Conservation (phyloP, 2,797 vertebrate genomes). For the Macrochelys suwanniensis region DNA sequence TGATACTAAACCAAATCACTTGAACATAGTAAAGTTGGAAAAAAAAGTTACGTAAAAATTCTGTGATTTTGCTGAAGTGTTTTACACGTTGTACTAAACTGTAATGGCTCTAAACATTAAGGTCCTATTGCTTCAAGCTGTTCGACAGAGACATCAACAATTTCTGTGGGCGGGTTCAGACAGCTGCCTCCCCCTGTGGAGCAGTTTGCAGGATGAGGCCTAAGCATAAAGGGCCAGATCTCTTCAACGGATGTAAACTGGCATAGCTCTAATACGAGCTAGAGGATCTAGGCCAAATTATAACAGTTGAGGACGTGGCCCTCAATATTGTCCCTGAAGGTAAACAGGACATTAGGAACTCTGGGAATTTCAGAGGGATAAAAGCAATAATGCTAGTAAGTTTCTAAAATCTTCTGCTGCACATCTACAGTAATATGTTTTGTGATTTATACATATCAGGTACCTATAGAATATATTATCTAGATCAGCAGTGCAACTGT, state of each 20-base stretch:
- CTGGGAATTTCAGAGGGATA: neutral
- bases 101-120: neutral
- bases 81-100: neutral
- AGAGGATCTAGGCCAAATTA: neutral
- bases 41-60: neutral
- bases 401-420: neutral
- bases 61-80: neutral
- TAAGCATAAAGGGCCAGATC: neutral
- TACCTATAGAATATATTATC: neutral
- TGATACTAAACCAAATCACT: neutral
- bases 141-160: neutral
- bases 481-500: fast-evolving
- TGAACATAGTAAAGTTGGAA: neutral
- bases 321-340: fast-evolving
- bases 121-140: neutral
- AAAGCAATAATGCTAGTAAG: neutral
- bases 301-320: neutral
- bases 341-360: neutral
- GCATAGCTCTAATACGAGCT: fast-evolving
- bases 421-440: neutral
- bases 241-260: neutral
- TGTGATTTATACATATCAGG: neutral
- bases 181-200: neutral
- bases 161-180: neutral
- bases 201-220: neutral